phyloP scores from a whole-genome alignment of 1,140 invertebrate species.

The Paraescarpia echinospica region DNA sequence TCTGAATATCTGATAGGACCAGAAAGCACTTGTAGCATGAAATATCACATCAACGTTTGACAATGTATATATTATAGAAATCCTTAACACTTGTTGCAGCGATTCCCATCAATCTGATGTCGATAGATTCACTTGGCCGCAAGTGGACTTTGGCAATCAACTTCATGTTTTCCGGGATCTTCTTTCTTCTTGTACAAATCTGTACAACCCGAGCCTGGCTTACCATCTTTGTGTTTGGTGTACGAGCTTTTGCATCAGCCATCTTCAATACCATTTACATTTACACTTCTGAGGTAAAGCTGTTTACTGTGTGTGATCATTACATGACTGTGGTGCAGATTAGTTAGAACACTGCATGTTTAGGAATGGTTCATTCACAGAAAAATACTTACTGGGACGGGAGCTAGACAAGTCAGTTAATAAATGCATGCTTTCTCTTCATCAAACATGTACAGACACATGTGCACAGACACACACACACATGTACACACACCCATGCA shows the following conservation, averaged over 20 bases:
- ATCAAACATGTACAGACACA: background rate
- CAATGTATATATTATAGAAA: conserved; percentile 77
- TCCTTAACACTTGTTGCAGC: conserved; percentile 36
- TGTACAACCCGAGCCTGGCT: conserved; percentile 64
- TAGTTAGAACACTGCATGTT: background rate
- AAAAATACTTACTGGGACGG: background rate
- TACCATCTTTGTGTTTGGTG: conserved; percentile 57
- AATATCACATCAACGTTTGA: background rate
- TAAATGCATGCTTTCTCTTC: background rate
- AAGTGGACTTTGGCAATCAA: conserved; percentile 90
- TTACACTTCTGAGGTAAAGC: background rate
- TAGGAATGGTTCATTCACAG: background rate
- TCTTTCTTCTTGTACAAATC: conserved; percentile 79
- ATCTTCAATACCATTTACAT: conserved; percentile 94
- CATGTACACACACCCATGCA: background rate
- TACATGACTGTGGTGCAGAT: background rate
- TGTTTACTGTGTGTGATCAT: background rate
- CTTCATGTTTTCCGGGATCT: conserved; percentile 81
- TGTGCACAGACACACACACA: background rate
- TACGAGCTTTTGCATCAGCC: conserved; percentile 86
- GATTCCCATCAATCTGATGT: conserved; percentile 66
- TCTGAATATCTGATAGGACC: background rate
- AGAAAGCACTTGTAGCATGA: background rate
- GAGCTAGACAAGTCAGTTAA: background rate
- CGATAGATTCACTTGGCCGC: conserved; percentile 87